Conservation (phyloP, 2,888 invertebrate genomes). For the Macaria liturata region DNA sequence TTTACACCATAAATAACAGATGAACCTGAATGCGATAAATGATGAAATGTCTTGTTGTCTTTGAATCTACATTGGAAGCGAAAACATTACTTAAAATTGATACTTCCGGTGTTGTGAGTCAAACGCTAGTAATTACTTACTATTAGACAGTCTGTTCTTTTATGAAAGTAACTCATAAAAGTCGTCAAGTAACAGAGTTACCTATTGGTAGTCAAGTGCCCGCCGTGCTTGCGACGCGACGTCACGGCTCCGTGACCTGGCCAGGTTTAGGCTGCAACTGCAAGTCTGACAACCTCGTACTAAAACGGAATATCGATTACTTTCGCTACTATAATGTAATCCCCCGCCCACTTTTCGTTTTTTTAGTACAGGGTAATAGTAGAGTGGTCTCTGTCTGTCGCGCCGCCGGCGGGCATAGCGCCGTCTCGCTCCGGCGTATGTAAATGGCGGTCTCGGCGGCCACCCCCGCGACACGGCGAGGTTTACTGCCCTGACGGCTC, state of each 20-base stretch:
- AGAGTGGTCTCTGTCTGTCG: constrained; percentile 74
- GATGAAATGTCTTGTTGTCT: constrained; percentile 31
- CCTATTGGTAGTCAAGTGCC: no score
- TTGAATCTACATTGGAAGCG: no score
- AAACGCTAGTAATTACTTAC: no score
- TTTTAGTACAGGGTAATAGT: constrained; percentile 76
- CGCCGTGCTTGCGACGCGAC: constrained; percentile 11
- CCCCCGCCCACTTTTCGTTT: constrained; percentile 84
- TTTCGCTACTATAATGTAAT: constrained; percentile 85
- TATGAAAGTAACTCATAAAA: no score
- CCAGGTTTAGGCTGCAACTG: constrained; percentile 77
- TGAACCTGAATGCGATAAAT: constrained; percentile 36
- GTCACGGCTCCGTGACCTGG: constrained; percentile 66
- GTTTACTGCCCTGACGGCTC: constrained; percentile 80
- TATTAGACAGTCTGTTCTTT: no score
- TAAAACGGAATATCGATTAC: constrained; percentile 84
- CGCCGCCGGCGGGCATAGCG: constrained; percentile 43
- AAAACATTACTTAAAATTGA: no score
- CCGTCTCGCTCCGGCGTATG: constrained; percentile 69
- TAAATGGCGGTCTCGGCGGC: constrained; percentile 80
- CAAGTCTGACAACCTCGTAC: constrained; percentile 80
- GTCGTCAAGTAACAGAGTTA: no score
- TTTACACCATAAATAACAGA: constrained; percentile 62
- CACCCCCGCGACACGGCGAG: constrained; percentile 59
- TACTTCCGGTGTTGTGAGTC: no score